These are phyloP conservation scores for Halcyon senegalensis DNA, from an alignment of 2,113 vertebrate species.

Conservation along the genomic window DNA sequence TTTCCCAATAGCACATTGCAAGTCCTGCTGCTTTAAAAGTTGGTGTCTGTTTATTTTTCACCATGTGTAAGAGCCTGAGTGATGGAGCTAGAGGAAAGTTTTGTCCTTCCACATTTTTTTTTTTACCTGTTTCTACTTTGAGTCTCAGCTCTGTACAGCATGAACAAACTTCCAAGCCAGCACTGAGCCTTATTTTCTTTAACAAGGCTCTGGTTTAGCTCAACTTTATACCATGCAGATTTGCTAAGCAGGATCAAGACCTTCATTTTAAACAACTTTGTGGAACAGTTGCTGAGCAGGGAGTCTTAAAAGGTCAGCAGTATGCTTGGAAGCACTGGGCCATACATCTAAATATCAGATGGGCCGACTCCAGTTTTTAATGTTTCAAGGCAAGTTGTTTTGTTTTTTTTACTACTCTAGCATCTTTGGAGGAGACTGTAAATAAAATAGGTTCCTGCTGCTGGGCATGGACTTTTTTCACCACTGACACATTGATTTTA, in stretches of 20 bases:
- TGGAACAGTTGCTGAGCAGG: background rate
- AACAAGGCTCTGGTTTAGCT: slow-evolving; percentile 66
- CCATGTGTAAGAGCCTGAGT: background rate
- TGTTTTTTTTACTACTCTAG: background rate
- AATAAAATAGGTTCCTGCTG: background rate
- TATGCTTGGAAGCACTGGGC: background rate
- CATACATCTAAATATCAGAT: background rate
- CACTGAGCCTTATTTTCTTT: slow-evolving; percentile 37
- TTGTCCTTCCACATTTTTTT: background rate
- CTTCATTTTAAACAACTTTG: slow-evolving; percentile 28
- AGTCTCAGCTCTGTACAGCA: background rate
- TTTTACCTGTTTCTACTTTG: background rate
- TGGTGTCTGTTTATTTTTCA: slow-evolving; percentile 46
- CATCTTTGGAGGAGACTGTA: background rate
- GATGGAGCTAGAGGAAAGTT: background rate
- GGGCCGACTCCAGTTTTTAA: background rate
- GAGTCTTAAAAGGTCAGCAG: background rate
- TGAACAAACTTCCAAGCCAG: background rate
- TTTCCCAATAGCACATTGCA: background rate
- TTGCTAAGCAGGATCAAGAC: slow-evolving; percentile 10
- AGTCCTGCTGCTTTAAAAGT: slow-evolving; percentile 1
- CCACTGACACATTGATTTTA: background rate
- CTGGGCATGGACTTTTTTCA: background rate
- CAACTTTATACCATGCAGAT: slow-evolving; percentile 42
- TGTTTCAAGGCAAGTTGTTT: background rate